These are phyloP conservation scores for Drosophila orena DNA, from an alignment of 1,140 invertebrate genomes.

Conservation along the genomic window DNA sequence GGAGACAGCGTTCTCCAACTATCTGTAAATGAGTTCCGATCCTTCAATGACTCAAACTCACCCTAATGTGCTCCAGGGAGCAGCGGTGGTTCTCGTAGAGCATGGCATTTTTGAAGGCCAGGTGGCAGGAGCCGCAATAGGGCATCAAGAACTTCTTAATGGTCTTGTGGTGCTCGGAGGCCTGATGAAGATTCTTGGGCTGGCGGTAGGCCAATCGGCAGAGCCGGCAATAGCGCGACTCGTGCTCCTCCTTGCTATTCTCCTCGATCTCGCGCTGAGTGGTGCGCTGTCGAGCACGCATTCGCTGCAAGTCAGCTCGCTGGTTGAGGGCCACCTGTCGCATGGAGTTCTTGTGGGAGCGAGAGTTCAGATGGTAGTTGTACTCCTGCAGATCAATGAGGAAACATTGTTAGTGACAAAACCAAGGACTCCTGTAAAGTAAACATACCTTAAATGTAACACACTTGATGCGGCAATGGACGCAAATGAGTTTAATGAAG, in stretches of 20 bases:
- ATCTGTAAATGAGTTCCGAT: no score
- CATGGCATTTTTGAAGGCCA: conserved; percentile 92
- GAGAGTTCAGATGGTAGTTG: conserved; percentile 89
- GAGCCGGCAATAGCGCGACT: conserved; percentile 90
- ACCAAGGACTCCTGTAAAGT: no score
- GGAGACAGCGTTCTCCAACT: no score
- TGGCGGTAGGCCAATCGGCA: conserved; percentile 93
- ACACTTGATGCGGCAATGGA: conserved; percentile 90
- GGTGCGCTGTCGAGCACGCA: conserved; percentile 90
- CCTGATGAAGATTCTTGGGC: conserved; percentile 90
- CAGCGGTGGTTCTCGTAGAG: conserved; percentile 92
- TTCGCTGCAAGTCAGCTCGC: conserved; percentile 89
- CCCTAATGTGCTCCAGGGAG: conserved; percentile 91
- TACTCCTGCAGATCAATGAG: conserved; percentile 86
- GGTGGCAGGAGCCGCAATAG: conserved; percentile 88
- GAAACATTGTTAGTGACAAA: conserved; percentile 7
- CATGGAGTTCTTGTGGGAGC: conserved; percentile 90
- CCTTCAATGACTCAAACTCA: conserved; percentile 81
- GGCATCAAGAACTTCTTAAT: conserved; percentile 93
- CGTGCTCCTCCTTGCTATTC: conserved; percentile 87
- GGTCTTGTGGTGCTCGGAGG: conserved; percentile 90
- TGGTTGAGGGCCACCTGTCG: conserved; percentile 89
- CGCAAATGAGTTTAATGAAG: conserved; percentile 90
- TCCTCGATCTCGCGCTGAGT: conserved; percentile 90
- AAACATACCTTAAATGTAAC: conserved; percentile 88